Conservation (phyloP, 2,797 vertebrate genomes). For the Numenius phaeopus region DNA sequence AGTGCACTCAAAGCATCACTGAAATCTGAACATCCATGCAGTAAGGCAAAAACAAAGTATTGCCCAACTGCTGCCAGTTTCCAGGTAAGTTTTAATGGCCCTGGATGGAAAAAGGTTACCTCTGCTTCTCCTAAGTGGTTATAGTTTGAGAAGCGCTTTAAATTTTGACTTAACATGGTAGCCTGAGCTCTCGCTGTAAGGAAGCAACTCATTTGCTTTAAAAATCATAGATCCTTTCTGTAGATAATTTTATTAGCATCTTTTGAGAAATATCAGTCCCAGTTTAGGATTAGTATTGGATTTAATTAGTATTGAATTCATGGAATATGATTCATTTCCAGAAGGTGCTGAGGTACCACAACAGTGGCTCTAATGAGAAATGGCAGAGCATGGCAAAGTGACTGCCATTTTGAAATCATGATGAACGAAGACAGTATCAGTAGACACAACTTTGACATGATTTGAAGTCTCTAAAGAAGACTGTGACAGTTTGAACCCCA, state of each 20-base stretch:
- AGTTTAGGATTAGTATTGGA: not conserved
- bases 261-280: not conserved
- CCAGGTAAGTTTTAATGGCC: not conserved
- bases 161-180: not conserved
- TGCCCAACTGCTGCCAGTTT: not conserved
- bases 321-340: not conserved
- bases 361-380: not conserved
- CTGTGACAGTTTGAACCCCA: not conserved
- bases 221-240: not conserved
- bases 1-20: not conserved
- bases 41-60: not conserved
- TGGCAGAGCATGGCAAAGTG: not conserved
- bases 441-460: not conserved
- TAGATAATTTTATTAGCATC: slow-evolving; percentile 2
- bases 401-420: not conserved
- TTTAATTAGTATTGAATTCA: not conserved
- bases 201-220: not conserved
- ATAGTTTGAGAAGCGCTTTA: not conserved
- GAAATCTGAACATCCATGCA: not conserved
- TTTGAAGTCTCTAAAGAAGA: not conserved
- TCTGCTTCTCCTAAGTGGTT: not conserved
- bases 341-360: not conserved
- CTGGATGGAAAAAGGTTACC: not conserved
- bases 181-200: not conserved
- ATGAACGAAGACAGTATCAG: not conserved